phyloP scores from a whole-genome alignment of 2,797 vertebrate species.

The Monodelphis domestica region DNA sequence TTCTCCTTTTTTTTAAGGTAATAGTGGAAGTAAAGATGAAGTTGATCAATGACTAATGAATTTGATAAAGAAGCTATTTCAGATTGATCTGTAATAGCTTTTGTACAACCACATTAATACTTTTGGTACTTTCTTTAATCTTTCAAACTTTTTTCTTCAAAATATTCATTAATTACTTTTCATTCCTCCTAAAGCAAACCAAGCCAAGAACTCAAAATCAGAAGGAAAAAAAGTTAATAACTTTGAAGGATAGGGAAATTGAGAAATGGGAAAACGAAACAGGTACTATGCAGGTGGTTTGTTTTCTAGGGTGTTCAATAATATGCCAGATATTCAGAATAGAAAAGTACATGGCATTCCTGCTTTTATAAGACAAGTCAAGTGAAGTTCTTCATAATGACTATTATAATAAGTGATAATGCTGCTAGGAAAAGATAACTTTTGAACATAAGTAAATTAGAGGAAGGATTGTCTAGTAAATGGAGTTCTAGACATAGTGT shows the following conservation, averaged over 20 bases:
- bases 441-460: neutral
- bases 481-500: neutral
- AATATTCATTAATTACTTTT: neutral
- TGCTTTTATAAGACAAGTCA: neutral
- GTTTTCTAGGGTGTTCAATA: neutral
- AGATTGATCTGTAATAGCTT: slow-evolving; percentile 17
- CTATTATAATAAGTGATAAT: neutral
- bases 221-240: neutral
- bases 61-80: slow-evolving; percentile 7
- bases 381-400: neutral
- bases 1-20: slow-evolving; percentile 12
- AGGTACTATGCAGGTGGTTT: neutral
- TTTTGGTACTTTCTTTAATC: neutral
- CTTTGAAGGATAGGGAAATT: neutral
- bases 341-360: neutral
- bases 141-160: neutral
- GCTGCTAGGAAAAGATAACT: neutral
- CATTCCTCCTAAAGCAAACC: neutral
- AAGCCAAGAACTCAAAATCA: neutral
- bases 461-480: neutral
- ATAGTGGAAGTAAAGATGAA: slow-evolving; percentile 39
- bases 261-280: neutral
- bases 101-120: too few relatives aligned
- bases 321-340: neutral
- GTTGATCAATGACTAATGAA: neutral